Base-by-base conservation (phyloP, 2,888 invertebrate species). In the Tryphoninae sp. region DNA sequence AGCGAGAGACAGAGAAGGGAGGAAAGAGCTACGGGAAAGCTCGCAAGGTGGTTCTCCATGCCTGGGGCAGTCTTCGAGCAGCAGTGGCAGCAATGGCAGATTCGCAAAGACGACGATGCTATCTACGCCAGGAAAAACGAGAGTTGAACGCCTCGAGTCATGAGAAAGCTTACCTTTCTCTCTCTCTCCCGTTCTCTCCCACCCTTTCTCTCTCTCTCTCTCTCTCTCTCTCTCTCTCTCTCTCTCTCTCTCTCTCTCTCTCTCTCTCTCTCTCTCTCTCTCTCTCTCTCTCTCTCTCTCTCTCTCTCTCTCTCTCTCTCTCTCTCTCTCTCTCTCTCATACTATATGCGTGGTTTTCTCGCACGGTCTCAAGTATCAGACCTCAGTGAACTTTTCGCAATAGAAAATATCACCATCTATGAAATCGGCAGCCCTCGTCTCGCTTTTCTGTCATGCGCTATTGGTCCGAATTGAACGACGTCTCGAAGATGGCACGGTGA, bases 91-190 rank as follows among this genome's bases (percentile, higher is more conserved):
- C 9, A 59, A 59, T 55, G 49, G 42, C 42, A 53, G 67, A 67
- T 77, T 73, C 55, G 33, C 58, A 67, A 81, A 73, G 67, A 77
- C 62, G 22, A 68, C 67, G 73, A 64, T 62, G 53, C 40, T 53
- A 40, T 73, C 22, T 62, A 53, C 51, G 13, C 49, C 13, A 55
- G 53, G 42, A 26, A 26, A 64, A 69, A 69, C 40, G 75, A 42
- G 59, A 75, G 64, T 51, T 69, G 58, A 55, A 76, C 40, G 8
- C 55, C 64, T 80, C 33, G 53, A 42, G 45, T 53, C 65, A 33
- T 22, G 23, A 67, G 49, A 51, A 53, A 22, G 19, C 49, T 65
- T 33, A 51, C 67, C 69, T 13, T 33, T 68, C 40, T 42, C 23
- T 33, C n/a, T 42, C 40, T 16, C 6, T 23, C 22, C 23, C 23